These are phyloP conservation scores for Chaitophorus viminalis DNA, from an alignment of 2,888 invertebrate genomes.

Conservation along the genomic window DNA sequence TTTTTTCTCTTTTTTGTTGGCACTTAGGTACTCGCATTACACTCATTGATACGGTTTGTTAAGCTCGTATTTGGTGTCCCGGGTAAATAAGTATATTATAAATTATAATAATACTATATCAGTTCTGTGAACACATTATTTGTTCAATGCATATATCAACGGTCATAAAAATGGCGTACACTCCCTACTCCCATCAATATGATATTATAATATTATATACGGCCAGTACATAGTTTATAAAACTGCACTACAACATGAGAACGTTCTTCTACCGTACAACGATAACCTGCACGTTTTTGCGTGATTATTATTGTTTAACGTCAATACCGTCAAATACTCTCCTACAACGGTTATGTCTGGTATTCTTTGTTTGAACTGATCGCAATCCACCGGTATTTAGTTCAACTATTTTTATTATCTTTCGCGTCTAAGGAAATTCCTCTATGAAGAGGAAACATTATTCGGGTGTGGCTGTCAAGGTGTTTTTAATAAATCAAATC, in stretches of 20 bases:
- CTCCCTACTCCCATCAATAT: too few relatives aligned
- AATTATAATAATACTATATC: too few relatives aligned
- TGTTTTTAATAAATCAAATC: conserved; percentile 53
- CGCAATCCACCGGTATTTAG: neutral
- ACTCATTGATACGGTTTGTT: too few relatives aligned
- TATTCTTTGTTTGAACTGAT: neutral
- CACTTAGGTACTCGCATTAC: too few relatives aligned
- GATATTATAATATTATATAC: too few relatives aligned
- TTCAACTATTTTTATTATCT: conserved; percentile 1
- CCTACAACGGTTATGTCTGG: neutral
- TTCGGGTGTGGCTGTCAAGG: conserved; percentile 34
- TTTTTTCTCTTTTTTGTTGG: too few relatives aligned
- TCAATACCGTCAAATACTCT: neutral
- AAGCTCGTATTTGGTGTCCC: too few relatives aligned
- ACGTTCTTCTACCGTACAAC: neutral
- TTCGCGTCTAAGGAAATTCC: neutral
- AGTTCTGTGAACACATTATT: too few relatives aligned
- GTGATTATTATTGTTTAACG: neutral
- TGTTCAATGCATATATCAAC: too few relatives aligned
- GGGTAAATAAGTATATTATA: too few relatives aligned
- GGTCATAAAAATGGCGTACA: too few relatives aligned
- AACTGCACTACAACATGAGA: neutral
- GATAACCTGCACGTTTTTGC: neutral
- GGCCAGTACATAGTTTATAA: too few relatives aligned
- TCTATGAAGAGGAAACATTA: conserved; percentile 36